Percentiles rank a stretch among this genome's conserved stretches.
These are phyloP conservation scores for Ptilonorhynchus violaceus DNA, from an alignment of 2,113 vertebrate genomes.

Conservation along the genomic window DNA sequence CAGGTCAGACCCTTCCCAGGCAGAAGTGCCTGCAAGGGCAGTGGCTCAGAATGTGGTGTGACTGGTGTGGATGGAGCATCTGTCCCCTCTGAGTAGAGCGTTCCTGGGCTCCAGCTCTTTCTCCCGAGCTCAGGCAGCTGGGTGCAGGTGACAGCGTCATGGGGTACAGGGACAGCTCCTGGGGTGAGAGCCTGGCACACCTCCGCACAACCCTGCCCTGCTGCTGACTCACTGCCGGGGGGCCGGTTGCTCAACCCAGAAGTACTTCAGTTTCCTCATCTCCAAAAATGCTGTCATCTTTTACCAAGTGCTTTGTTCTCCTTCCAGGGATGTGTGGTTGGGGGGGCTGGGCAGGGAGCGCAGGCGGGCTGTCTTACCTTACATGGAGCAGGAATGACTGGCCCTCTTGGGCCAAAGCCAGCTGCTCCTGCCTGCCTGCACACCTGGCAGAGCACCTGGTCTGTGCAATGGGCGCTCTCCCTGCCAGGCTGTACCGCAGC, in stretches of 20 bases:
- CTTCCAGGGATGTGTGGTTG: not conserved
- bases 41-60: not conserved
- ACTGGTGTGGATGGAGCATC: rapidly evolving
- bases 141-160: not conserved
- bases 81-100: rapidly evolving
- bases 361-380: not conserved
- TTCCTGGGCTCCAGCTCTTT: not conserved
- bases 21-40: not conserved
- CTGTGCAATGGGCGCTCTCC: rapidly evolving
- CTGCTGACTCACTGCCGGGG: not conserved
- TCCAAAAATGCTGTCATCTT: not conserved
- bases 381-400: not conserved
- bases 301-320: not conserved
- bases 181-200: not conserved
- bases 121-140: not conserved
- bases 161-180: not conserved
- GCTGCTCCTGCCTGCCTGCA: not conserved
- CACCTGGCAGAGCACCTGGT: not conserved
- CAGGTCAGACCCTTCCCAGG: rapidly evolving
- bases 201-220: not conserved
- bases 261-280: not conserved
- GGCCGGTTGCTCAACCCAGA: conserved; percentile 12
- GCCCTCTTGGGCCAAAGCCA: not conserved
- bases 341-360: not conserved
- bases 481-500: not conserved